Base-by-base conservation (phyloP, 2,888 invertebrate genomes). In the Erebia aethiops region DNA sequence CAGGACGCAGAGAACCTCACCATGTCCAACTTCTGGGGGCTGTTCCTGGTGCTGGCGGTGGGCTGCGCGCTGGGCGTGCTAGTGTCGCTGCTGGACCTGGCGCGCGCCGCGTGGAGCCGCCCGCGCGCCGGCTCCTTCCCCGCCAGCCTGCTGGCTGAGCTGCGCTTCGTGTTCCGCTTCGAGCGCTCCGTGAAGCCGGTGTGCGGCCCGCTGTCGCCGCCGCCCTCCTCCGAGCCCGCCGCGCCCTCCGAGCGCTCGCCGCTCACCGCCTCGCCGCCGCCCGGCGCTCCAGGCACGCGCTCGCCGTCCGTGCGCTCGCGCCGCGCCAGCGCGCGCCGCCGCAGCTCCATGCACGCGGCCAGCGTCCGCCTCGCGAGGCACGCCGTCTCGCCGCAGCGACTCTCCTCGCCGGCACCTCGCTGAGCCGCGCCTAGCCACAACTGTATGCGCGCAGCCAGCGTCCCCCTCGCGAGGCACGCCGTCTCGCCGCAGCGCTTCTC, bases 11-110 rank as follows among this genome's bases (percentile, higher is more conserved):
- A 77, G 83, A 89, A 81, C 89, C 94, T 78, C 70, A 95, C 94
- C 69, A 93, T 98, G 80, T 94, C 94, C 74, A 98, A 98, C 87
- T 96, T 97, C 54, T 95, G 96, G 75, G 97, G 97, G 57, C 95
- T 97, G 57, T 98, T 97, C 88, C 90, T 97, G 70, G 96, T 97
- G 74, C 91, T 97, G 73, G 94, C 95, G 65, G 92, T 95, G 71
- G 97, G 97, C 0, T 94, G 96, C 77, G 88, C 92, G 62, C 83
- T 96, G 66, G 96, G 96, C 61, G 89, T 95, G 74, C 77, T 95
- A 67, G 93, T 96, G 46, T 95, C 97, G 46, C 93, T 96, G 76
- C 84, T 95, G 52, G 97, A 98, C 90, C 84, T 92, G 72, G 86
- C 85, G 74, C 82, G 82, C 82, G 78, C 84, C 69, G 85, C 89